Evolutionary conservation across 1,140 invertebrate species (phyloP).

Genomic region (Musca vetustissima): DNA sequence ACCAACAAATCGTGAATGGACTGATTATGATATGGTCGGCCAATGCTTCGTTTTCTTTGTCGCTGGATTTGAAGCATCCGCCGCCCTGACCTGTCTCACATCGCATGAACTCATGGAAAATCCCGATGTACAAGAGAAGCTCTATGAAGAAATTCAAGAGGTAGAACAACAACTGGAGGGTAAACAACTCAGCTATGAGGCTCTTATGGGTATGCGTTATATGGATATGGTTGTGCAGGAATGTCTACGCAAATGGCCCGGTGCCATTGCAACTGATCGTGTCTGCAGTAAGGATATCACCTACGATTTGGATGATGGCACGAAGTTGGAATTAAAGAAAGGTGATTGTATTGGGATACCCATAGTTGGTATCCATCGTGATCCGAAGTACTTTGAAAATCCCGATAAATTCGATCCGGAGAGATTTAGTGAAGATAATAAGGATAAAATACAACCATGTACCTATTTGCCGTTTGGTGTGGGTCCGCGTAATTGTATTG

Average conservation of each 20-base stretch:
- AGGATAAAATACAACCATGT: slow-evolving; percentile 57
- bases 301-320: slow-evolving; percentile 57
- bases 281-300: slow-evolving; percentile 58
- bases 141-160: slow-evolving; percentile 62
- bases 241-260: slow-evolving; percentile 62
- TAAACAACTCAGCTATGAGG: slow-evolving; percentile 48
- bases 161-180: slow-evolving; percentile 37
- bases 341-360: slow-evolving; percentile 59
- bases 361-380: slow-evolving; percentile 60
- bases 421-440: slow-evolving; percentile 62
- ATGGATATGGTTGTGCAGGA: slow-evolving; percentile 60
- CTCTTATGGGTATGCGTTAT: slow-evolving; percentile 58
- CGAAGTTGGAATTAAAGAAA: slow-evolving; percentile 53
- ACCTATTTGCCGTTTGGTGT: slow-evolving; percentile 66
- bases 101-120: slow-evolving; percentile 61
- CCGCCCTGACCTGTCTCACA: slow-evolving; percentile 59
- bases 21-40: slow-evolving; percentile 65
- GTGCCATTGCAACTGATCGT: slow-evolving; percentile 56
- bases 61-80: slow-evolving; percentile 68
- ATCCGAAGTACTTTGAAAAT: slow-evolving; percentile 59
- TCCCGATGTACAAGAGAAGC: slow-evolving; percentile 62
- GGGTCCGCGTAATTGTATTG: slow-evolving; percentile 67
- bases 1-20: slow-evolving; percentile 52
- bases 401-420: slow-evolving; percentile 63
- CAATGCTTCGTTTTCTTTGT: slow-evolving; percentile 65